A percentile compares a stretch with the other conserved stretches of the same genome.
phyloP scores from a whole-genome alignment of 2,113 vertebrate genomes.

The Lycaon pictus region DNA sequence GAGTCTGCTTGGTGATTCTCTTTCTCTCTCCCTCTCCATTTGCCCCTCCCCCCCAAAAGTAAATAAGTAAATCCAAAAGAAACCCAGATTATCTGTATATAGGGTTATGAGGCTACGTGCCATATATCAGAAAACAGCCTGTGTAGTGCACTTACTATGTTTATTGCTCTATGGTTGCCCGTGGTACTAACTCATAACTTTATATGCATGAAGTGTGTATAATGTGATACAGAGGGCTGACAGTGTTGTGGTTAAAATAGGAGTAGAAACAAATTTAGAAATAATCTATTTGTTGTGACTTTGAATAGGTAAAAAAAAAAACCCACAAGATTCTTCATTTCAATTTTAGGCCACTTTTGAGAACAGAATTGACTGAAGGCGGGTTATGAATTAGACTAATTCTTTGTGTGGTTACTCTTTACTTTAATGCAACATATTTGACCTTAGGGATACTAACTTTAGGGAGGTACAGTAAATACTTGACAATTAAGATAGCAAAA shows the following conservation, averaged over 20 bases:
- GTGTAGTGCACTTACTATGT: neutral
- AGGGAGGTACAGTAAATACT: neutral
- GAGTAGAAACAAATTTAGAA: neutral
- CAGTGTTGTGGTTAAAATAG: neutral
- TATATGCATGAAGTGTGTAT: neutral
- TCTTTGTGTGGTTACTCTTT: conserved; percentile 19
- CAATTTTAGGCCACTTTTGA: neutral
- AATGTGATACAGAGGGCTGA: neutral
- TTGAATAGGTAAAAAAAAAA: neutral
- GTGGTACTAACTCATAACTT: neutral
- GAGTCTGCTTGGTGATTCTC: neutral
- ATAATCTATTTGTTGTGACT: neutral
- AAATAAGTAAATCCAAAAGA: neutral
- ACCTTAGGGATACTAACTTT: neutral
- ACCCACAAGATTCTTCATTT: neutral
- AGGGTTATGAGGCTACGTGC: neutral
- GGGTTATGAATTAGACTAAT: neutral
- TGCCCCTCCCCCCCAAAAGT: neutral
- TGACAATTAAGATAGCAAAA: neutral
- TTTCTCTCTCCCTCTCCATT: neutral
- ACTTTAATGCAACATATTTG: neutral
- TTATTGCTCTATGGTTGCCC: neutral
- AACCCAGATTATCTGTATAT: neutral
- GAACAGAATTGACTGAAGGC: neutral
- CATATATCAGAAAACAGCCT: neutral